These are phyloP conservation scores for Genyomyrus donnyi DNA, from an alignment of 2,113 vertebrate genomes.

Conservation along the genomic window DNA sequence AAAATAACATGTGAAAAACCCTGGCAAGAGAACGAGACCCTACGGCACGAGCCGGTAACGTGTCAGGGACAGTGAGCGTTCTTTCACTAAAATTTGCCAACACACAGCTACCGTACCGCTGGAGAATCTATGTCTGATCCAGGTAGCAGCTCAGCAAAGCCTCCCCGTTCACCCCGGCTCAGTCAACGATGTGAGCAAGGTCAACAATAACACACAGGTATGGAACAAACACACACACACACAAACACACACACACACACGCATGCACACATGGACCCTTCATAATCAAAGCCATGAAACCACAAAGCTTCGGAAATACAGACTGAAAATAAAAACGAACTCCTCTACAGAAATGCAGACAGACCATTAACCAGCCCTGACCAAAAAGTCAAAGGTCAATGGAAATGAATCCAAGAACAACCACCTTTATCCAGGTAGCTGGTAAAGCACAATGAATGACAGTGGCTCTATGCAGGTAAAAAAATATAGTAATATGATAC, in stretches of 20 bases:
- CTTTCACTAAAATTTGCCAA: background rate
- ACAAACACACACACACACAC: background rate
- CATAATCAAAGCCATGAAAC: background rate
- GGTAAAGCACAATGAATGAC: background rate
- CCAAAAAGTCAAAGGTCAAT: background rate
- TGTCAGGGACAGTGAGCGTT: background rate
- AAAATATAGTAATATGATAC: background rate
- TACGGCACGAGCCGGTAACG: background rate
- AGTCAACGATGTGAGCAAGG: background rate
- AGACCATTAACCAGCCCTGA: background rate
- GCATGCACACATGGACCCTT: background rate
- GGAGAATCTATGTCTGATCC: background rate
- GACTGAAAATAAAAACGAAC: background rate
- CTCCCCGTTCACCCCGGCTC: background rate
- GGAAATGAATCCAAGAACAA: background rate
- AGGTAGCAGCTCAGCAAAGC: background rate
- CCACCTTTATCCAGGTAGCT: background rate
- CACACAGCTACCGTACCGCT: background rate
- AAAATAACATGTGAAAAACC: background rate
- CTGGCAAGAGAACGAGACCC: background rate
- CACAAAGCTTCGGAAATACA: background rate
- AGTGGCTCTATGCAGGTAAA: background rate
- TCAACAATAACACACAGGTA: background rate
- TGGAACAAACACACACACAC: background rate
- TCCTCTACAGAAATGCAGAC: background rate